phyloP scores from a whole-genome alignment of 2,888 invertebrate genomes.

The Brachyopa scutellaris region DNA sequence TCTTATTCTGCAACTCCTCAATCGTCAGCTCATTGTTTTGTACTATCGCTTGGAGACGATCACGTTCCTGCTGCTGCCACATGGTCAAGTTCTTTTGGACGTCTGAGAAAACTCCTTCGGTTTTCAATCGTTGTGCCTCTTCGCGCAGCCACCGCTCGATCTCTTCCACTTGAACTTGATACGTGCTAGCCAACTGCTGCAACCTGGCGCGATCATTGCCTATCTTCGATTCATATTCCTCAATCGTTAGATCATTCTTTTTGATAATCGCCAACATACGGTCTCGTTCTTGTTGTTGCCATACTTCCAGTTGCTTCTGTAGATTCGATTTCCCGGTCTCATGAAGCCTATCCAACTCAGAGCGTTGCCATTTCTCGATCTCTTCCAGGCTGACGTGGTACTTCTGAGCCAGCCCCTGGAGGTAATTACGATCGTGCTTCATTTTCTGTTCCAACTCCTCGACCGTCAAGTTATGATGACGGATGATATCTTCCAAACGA shows the following conservation, averaged over 20 bases:
- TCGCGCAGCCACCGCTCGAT: constrained; percentile 79
- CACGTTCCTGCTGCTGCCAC: constrained; percentile 80
- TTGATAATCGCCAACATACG: constrained; percentile 77
- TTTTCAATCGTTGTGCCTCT: constrained; percentile 78
- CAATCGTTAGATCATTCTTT: constrained; percentile 79
- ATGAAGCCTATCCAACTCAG: constrained; percentile 78
- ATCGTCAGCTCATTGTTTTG: constrained; percentile 78
- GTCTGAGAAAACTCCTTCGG: constrained; percentile 78
- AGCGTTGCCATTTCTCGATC: constrained; percentile 79
- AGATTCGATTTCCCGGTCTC: constrained; percentile 75
- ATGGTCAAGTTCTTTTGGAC: constrained; percentile 77
- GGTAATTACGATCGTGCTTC: constrained; percentile 77
- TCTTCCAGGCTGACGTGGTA: constrained; percentile 80
- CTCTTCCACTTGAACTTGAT: constrained; percentile 79
- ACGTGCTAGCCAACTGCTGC: constrained; percentile 77
- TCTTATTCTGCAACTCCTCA: constrained; percentile 78
- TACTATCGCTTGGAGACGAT: constrained; percentile 77
- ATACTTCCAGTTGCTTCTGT: constrained; percentile 77
- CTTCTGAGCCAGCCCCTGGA: constrained; percentile 77
- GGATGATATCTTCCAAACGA: constrained; percentile 78
- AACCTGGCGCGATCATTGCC: constrained; percentile 78
- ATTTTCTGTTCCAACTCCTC: constrained; percentile 77
- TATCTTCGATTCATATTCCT: constrained; percentile 78
- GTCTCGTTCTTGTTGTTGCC: constrained; percentile 78
- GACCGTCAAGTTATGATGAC: constrained; percentile 79